Conservation (phyloP, 2,797 vertebrate genomes). For the Urophycis tenuis region DNA sequence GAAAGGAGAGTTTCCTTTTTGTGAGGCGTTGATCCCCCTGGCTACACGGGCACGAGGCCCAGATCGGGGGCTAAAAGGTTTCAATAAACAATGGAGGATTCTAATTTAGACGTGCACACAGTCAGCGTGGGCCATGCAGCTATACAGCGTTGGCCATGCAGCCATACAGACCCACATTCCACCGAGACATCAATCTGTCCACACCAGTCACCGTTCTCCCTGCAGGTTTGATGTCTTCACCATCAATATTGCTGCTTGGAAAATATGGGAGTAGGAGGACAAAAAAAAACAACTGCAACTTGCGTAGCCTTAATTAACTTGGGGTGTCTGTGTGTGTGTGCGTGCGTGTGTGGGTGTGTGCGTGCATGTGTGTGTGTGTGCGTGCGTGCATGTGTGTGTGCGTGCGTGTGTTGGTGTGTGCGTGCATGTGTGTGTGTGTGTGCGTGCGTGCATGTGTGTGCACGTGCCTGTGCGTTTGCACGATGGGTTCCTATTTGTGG, state of each 20-base stretch:
- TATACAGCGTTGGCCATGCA: conserved; percentile 10
- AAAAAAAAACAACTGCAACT: not conserved
- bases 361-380: not conserved
- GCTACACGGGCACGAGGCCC: conserved; percentile 1
- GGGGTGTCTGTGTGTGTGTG: not conserved
- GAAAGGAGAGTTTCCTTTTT: conserved; percentile 60
- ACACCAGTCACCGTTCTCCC: not conserved
- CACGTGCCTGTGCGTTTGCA: too few species aligned
- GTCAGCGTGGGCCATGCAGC: not conserved
- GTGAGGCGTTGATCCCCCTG: conserved; percentile 61
- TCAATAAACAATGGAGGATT: conserved; percentile 31
- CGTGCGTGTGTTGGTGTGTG: not conserved
- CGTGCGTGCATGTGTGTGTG: not conserved
- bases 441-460: too few species aligned
- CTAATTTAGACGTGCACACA: conserved; percentile 26
- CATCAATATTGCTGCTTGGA: conserved; percentile 25
- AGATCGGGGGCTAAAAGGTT: conserved; percentile 28
- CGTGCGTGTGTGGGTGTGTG: not conserved
- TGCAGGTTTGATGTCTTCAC: conserved; percentile 33
- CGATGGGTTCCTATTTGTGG: not conserved
- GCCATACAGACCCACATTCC: conserved; percentile 31
- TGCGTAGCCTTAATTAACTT: not conserved
- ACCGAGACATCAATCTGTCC: conserved; percentile 29
- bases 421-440: too few species aligned
- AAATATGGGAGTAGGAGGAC: not conserved